Evolutionary conservation across 1,140 invertebrate genomes (phyloP), one percentile per base, ranked within the genome.

Genomic region (Caenorhabditis tropicalis): DNA sequence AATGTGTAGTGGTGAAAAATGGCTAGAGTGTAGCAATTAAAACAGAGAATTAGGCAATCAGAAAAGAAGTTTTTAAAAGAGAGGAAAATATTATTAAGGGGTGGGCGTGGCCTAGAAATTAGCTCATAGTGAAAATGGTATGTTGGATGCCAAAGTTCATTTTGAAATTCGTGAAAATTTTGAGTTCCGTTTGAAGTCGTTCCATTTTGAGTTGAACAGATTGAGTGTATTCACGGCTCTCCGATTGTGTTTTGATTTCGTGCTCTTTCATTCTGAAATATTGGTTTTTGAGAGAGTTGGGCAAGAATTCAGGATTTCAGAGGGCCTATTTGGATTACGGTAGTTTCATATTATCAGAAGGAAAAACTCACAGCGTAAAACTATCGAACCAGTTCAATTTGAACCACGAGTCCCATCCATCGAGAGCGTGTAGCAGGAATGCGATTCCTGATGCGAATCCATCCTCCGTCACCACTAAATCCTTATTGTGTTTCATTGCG

Each of bases 11-110:
- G 48, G 3, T 4, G n/a, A 27, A 46, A 74, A 10, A n/a, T 43
- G 65, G 65, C 65, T 74, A 74, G 65, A 74, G 19, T 74, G 65
- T 74, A 46, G 65, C 65, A 74, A 19, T 74, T 19, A 74, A 27
- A 74, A 46, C 2, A 9, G 24, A 27, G 24, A 74, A 24, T n/a
- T n/a, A n/a, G n/a, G n/a, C n/a, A n/a, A n/a, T n/a, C n/a, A n/a
- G n/a, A n/a, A n/a, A n/a, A n/a, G n/a, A n/a, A n/a, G n/a, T n/a
- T n/a, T n/a, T n/a, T n/a, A n/a, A n/a, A n/a, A n/a, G 1, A 33
- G 36, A 4, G 58, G 29, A 21, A 9, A 65, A 33, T 2, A 15
- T 19, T 9, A 19, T 5, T 36, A 19, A 65, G 19, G 16, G 9
- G 12, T 65, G n/a, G n/a, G n/a, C n/a, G n/a, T n/a, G n/a, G n/a